Conservation (phyloP, 1,140 invertebrate species). For the Drosophila insularis region DNA sequence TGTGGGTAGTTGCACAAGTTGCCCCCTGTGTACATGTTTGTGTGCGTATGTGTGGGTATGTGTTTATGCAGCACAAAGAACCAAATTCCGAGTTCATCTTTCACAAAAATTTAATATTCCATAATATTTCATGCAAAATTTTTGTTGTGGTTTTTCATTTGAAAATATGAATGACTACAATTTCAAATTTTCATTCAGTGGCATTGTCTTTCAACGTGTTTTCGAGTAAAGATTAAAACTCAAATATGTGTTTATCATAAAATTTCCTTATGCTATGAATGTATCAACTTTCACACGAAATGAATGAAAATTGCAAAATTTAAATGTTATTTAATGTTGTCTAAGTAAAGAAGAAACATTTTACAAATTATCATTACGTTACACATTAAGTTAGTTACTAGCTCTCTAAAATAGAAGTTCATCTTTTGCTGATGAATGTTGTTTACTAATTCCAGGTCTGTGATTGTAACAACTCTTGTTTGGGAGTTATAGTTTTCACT, state of each 20-base stretch:
- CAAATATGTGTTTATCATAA: neutral
- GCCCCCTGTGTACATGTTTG: slow-evolving; percentile 12
- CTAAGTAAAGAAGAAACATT: no score
- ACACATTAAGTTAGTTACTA: no score
- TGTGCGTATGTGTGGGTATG: slow-evolving; percentile 29
- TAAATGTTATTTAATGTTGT: no score
- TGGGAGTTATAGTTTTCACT: no score
- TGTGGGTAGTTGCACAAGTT: slow-evolving; percentile 16
- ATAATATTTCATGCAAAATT: neutral
- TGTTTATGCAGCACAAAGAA: slow-evolving; percentile 29
- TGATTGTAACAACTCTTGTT: no score
- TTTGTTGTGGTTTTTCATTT: neutral
- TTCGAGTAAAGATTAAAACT: neutral
- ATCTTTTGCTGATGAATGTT: no score
- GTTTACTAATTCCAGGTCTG: no score
- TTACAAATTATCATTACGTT: no score
- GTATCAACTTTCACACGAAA: no score
- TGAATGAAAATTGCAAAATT: no score
- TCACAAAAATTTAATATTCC: slow-evolving; percentile 4
- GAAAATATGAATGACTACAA: neutral
- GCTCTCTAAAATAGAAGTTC: no score
- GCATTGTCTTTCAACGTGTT: neutral
- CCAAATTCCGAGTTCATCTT: slow-evolving; percentile 1
- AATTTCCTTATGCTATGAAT: neutral
- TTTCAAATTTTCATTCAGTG: neutral